Base-by-base conservation (phyloP, 1,140 invertebrate genomes). In the Drosophila virilis region DNA sequence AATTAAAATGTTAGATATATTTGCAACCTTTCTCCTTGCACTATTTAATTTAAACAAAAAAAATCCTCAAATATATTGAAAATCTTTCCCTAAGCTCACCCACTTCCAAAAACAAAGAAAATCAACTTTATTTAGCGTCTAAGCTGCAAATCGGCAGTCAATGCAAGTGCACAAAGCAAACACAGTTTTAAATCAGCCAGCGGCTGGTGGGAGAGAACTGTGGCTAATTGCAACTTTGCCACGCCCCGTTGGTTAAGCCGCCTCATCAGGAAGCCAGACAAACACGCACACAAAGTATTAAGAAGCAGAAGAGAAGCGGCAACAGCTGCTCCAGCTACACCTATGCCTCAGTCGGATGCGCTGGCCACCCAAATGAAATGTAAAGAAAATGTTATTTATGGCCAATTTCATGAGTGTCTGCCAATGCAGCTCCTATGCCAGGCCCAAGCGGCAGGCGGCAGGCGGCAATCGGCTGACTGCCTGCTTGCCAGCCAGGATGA, bases 301-400 rank as follows among this genome's bases (percentile, higher is more conserved):
- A 78, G 62, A 66, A 78, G 45, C 32, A 62, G 40, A 1, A 48
- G 55, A 45, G 52, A 12, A 60, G 58, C 48, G 42, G 48, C 62
- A 50, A 58, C 45, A 43, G 54, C 9, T 57, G 48, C 59, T 42
- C 43, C 74, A 38, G 64, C 35, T 46, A 46, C 58, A 51, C 28
- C 50, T 52, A 33, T n/a, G 12, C 33, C 15, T 12, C 32, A 35
- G 52, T 76, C 62, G 51, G 42, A 12, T 61, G 59, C 59, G 48
- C 64, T 37, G 66, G 67, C 79, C 75, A 45, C 68, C 81, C 80
- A 89, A 88, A 89, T 89, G 85, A 89, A 89, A 89, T 89, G 85
- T 89, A 89, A 89, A 89, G 84, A 89, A 89, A 89, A 90, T 90
- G 85, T 89, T 89, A 89, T 89, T 89, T 89, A 89, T 89, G 84